Evolutionary conservation across 2,888 invertebrate species (phyloP).

Genomic region (Mystacides longicornis): DNA sequence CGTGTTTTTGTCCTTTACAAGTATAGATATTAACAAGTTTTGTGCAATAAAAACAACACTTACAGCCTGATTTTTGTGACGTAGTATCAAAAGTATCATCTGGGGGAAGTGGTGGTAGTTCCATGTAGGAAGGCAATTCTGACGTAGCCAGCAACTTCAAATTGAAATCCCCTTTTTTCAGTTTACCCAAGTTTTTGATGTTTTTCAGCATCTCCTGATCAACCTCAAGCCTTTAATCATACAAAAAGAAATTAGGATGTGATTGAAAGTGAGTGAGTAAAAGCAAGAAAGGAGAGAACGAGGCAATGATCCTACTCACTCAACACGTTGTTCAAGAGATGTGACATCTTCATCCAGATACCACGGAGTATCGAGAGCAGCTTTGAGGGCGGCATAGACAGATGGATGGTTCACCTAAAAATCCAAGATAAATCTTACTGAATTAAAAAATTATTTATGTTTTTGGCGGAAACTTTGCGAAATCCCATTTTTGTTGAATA

Average conservation of each 20-base stretch:
- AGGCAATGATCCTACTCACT: conserved; percentile 1
- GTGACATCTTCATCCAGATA: conserved; percentile 33
- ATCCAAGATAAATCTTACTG: conserved; percentile 26
- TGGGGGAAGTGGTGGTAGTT: conserved; percentile 39
- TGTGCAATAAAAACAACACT: too few relatives aligned
- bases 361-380: conserved; percentile 36
- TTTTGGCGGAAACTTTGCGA: too few relatives aligned
- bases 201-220: conserved; percentile 38
- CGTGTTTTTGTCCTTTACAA: too few relatives aligned
- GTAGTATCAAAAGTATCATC: conserved; percentile 4
- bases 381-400: conserved; percentile 36
- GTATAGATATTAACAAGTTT: too few relatives aligned
- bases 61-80: conserved; percentile 9
- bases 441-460: too few relatives aligned
- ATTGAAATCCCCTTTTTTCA: conserved; percentile 36
- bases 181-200: conserved; percentile 38
- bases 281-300: not conserved
- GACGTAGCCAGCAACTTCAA: conserved; percentile 35
- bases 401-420: conserved; percentile 36
- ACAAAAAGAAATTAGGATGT: not conserved
- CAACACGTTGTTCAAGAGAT: not conserved
- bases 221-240: conserved; percentile 38
- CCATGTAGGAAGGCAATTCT: conserved; percentile 36
- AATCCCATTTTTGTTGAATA: too few relatives aligned
- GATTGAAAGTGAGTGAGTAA: not conserved